Evolutionary conservation across 2,797 vertebrate genomes (phyloP).

Genomic region (Zenarchopterus dispar): DNA sequence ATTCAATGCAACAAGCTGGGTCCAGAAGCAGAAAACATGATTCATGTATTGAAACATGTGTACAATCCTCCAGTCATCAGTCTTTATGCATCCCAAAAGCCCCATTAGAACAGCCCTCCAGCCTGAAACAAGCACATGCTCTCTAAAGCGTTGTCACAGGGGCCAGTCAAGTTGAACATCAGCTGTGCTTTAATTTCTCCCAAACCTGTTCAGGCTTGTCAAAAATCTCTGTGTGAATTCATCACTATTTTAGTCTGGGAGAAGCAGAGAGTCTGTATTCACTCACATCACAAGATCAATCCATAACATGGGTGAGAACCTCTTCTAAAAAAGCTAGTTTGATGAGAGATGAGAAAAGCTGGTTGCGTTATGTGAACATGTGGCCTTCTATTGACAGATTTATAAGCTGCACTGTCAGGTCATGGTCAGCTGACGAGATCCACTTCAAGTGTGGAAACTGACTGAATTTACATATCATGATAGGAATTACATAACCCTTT

Average conservation of each 20-base stretch:
- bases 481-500: too few species aligned
- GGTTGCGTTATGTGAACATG: too few species aligned
- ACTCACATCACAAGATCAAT: too few species aligned
- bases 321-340: too few species aligned
- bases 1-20: slow-evolving; percentile 36
- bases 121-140: slow-evolving; percentile 45
- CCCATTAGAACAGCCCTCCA: slow-evolving; percentile 57
- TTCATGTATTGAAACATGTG: slow-evolving; percentile 69
- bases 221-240: slow-evolving; percentile 34
- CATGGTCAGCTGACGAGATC: too few species aligned
- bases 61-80: slow-evolving; percentile 56
- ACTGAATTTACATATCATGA: too few species aligned
- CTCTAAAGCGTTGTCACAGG: slow-evolving; percentile 43
- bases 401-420: too few species aligned
- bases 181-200: slow-evolving; percentile 21
- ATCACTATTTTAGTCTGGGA: slow-evolving; percentile 5
- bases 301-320: too few species aligned
- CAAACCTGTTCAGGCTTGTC: slow-evolving; percentile 44
- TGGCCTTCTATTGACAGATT: too few species aligned
- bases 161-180: slow-evolving; percentile 35
- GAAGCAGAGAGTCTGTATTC: too few species aligned
- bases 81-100: slow-evolving; percentile 75
- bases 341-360: too few species aligned
- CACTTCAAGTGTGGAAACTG: too few species aligned
- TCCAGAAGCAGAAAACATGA: slow-evolving; percentile 70